Percentiles rank a stretch among this genome's conserved stretches.
These are phyloP conservation scores for Pelecanoides urinatrix DNA, from an alignment of 2,113 vertebrate genomes.

Conservation along the genomic window DNA sequence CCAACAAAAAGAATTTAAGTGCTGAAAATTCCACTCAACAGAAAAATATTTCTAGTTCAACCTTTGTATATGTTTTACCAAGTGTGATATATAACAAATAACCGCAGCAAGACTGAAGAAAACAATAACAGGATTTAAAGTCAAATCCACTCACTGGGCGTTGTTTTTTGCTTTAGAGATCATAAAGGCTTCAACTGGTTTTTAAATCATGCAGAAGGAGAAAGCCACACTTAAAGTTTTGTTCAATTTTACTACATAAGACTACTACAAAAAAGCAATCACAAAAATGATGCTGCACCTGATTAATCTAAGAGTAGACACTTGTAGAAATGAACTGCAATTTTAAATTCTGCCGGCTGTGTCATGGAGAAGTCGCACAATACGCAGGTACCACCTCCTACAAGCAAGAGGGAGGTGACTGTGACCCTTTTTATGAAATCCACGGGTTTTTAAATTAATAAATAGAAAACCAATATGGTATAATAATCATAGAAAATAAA, in stretches of 20 bases:
- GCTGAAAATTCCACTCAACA: conserved; percentile 10
- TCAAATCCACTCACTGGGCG: neutral
- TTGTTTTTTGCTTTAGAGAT: neutral
- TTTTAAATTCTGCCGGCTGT: neutral
- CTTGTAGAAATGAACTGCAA: neutral
- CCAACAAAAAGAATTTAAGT: neutral
- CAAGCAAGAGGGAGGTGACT: neutral
- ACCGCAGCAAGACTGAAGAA: neutral
- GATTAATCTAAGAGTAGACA: neutral
- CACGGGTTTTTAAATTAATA: neutral
- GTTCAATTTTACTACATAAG: neutral
- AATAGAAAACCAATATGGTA: neutral
- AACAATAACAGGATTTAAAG: neutral
- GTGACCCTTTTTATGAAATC: neutral
- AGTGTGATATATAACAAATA: neutral
- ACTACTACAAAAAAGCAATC: neutral
- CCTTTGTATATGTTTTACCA: neutral
- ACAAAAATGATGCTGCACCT: neutral
- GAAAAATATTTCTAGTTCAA: conserved; percentile 24
- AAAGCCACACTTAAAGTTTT: neutral
- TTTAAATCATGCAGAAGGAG: neutral
- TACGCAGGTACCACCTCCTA: neutral
- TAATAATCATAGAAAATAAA: neutral
- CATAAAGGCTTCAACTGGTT: neutral
- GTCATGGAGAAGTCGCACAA: neutral